Evolutionary conservation across 2,797 vertebrate genomes (phyloP).

Genomic region (Mormyrops attenuatus): DNA sequence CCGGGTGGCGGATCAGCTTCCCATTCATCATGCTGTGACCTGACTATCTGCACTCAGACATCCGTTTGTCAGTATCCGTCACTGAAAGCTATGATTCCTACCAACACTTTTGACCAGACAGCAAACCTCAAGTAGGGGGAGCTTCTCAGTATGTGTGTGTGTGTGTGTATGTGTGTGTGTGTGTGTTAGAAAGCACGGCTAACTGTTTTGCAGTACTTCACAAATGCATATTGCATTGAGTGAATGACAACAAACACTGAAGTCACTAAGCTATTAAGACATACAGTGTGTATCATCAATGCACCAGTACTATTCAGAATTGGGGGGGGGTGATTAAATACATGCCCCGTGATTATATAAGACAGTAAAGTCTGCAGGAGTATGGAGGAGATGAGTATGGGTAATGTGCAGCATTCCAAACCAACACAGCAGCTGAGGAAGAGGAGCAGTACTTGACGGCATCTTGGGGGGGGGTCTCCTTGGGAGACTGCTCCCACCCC

Average conservation of each 20-base stretch:
- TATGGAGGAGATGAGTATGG: neutral
- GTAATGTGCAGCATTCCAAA: neutral
- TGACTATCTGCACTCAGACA: slow-evolving; percentile 50
- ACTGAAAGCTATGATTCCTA: slow-evolving; percentile 70
- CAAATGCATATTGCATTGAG: neutral
- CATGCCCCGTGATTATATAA: neutral
- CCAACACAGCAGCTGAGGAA: neutral
- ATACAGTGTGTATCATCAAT: neutral
- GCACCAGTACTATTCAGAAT: neutral
- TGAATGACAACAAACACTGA: neutral
- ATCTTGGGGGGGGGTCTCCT: neutral
- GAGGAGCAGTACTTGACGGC: slow-evolving; percentile 37
- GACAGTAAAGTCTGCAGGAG: neutral
- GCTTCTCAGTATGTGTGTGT: slow-evolving; percentile 36
- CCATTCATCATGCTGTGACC: slow-evolving; percentile 60
- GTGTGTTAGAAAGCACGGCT: neutral
- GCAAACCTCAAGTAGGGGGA: slow-evolving; percentile 62
- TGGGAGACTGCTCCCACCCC: slow-evolving; percentile 46
- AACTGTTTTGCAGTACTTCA: neutral
- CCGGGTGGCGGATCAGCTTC: slow-evolving; percentile 37
- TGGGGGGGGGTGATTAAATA: neutral
- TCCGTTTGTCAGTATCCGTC: slow-evolving; percentile 64
- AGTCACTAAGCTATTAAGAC: neutral
- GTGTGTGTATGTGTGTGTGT: neutral
- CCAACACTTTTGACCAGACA: slow-evolving; percentile 66